These are phyloP conservation scores for Daboia siamensis DNA, from an alignment of 2,113 vertebrate species.

Conservation along the genomic window DNA sequence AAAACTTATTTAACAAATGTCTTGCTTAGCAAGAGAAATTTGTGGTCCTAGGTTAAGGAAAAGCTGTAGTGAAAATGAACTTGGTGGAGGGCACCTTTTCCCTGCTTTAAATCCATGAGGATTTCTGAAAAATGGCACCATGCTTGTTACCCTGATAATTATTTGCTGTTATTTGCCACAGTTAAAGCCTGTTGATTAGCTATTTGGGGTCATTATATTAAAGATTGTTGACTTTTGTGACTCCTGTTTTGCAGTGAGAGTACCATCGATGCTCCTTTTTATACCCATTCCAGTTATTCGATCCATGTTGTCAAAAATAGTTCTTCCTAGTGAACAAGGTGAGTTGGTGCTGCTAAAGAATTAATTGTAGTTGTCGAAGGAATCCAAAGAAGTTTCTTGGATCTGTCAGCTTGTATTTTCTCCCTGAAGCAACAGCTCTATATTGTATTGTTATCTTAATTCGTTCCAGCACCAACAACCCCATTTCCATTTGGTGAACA, in stretches of 20 bases:
- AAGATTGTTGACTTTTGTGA: slow-evolving; percentile 1
- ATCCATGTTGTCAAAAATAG: slow-evolving; percentile 90
- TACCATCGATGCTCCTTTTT: slow-evolving; percentile 77
- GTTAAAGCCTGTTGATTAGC: neutral
- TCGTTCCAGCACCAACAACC: neutral
- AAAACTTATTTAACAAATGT: neutral
- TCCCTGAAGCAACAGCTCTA: neutral
- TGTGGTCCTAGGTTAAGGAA: neutral
- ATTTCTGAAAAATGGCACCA: neutral
- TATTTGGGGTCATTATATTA: neutral
- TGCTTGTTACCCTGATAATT: neutral
- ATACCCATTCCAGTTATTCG: slow-evolving; percentile 89
- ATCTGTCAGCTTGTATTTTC: slow-evolving; percentile 2
- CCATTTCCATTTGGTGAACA: neutral
- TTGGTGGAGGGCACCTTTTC: neutral
- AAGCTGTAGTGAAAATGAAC: neutral
- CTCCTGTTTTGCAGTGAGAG: slow-evolving; percentile 73
- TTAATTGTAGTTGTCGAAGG: neutral
- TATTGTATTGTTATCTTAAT: neutral
- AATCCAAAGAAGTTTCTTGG: neutral
- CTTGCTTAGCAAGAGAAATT: neutral
- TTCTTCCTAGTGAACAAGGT: slow-evolving; percentile 87
- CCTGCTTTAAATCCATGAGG: neutral
- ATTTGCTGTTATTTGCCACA: neutral
- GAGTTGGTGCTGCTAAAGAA: slow-evolving; percentile 55